phyloP scores from a whole-genome alignment of 2,797 vertebrate species.

The Cyprinella venusta region DNA sequence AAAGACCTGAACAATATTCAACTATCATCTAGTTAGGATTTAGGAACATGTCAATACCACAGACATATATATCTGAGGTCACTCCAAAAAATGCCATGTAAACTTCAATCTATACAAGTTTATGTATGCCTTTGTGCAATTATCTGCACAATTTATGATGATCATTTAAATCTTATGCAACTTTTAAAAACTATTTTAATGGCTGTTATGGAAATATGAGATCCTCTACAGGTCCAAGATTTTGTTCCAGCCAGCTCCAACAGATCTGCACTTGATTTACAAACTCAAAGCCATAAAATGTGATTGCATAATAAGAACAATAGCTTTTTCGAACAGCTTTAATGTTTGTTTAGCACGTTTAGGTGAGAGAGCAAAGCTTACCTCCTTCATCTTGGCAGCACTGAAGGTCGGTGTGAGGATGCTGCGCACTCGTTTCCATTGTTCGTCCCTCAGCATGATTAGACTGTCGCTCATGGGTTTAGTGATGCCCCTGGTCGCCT shows the following conservation, averaged over 20 bases:
- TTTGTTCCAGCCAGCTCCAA: not conserved
- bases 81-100: not conserved
- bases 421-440: conserved; percentile 83
- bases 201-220: conserved; percentile 18
- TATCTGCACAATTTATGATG: conserved; percentile 1
- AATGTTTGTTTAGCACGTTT: conserved; percentile 18
- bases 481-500: conserved; percentile 76
- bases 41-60: not conserved
- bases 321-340: conserved; percentile 32
- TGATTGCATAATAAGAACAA: conserved; percentile 10
- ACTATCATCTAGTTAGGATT: not conserved
- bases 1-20: not conserved
- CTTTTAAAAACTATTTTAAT: conserved; percentile 6
- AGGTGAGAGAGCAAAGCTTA: conserved; percentile 61
- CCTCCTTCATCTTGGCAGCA: conserved; percentile 87
- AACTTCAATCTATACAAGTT: not conserved
- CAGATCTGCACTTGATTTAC: conserved; percentile 21
- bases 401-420: conserved; percentile 82
- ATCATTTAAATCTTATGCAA: conserved; percentile 18
- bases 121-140: conserved; percentile 3
- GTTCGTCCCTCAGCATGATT: conserved; percentile 84
- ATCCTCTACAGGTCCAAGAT: conserved; percentile 4
- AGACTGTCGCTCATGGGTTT: conserved; percentile 88
- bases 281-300: conserved; percentile 12
- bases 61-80: not conserved